Percentiles rank a stretch among this genome's conserved stretches.
phyloP scores from a whole-genome alignment of 2,113 vertebrate genomes.

The Myocastor coypus region DNA sequence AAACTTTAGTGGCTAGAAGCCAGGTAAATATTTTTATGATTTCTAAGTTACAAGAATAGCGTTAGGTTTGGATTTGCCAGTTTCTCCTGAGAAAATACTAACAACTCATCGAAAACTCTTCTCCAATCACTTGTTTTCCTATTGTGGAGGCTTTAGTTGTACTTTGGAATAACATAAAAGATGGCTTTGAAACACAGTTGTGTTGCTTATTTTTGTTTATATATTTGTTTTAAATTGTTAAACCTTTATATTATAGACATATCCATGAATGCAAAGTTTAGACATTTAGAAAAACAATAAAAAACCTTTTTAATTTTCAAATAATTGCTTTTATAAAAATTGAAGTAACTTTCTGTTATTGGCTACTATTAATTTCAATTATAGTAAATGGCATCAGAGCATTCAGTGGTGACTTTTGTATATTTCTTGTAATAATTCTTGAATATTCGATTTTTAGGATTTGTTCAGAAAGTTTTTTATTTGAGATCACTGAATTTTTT shows the following conservation, averaged over 20 bases:
- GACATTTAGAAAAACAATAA: neutral
- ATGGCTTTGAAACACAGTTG: neutral
- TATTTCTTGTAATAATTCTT: neutral
- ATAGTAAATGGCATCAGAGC: neutral
- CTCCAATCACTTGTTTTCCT: neutral
- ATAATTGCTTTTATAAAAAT: neutral
- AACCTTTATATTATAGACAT: neutral
- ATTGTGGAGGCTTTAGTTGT: neutral
- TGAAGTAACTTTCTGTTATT: neutral
- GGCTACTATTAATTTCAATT: neutral
- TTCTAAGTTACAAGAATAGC: neutral
- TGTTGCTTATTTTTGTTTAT: neutral
- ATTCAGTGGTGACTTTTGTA: neutral
- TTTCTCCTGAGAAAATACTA: neutral
- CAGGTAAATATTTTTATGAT: neutral
- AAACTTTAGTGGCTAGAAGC: neutral
- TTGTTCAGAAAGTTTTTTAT: neutral
- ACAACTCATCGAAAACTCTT: neutral
- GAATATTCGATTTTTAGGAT: neutral
- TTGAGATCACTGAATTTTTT: constrained; percentile 2
- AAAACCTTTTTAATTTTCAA: neutral
- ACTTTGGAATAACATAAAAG: neutral
- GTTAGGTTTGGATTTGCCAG: too few relatives aligned
- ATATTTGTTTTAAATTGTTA: neutral
- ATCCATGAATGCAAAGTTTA: neutral